Evolutionary conservation across 2,113 vertebrate genomes (phyloP), one percentile per base, ranked within the genome.

Genomic region (Haplochromis vanheusdeni): DNA sequence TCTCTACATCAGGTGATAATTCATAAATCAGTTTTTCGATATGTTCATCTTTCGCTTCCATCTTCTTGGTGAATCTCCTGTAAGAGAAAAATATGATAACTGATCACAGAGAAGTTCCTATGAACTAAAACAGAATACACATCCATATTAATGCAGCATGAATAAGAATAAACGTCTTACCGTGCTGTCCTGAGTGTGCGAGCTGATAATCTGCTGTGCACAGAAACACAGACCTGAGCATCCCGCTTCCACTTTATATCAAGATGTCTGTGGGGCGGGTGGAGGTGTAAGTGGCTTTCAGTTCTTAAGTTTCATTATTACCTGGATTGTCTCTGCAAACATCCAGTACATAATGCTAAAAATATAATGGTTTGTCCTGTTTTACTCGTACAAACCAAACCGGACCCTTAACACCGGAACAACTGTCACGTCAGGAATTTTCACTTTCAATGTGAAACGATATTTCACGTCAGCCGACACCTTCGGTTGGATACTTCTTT

Each of bases 1-100:
- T 12, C n/a, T 54, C 52, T 54, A 54, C 52, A 54, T 54, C 52
- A 54, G n/a, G 52, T 54, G 52, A 54, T 54, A 54, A 54, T 54
- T 21, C n/a, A 54, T 12, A 10, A 54, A 54, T 54, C 52, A 54
- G n/a, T 54, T 54, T 6, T 23, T 54, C 2, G 52, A 54, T 1
- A 12, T 12, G 1, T 12, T 54, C 5, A 54, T 54, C 10, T 6
- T 4, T 6, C 11, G 6, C 52, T 54, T 6, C 52, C 52, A 54
- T 54, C 52, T 54, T 54, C n/a, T 54, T 54, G 52, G 0, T 54
- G 52, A 54, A 54, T 54, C 52, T 54, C 52, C 52, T 54, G n/a
- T 54, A 23, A 54, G 52, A 54, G 52, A 54, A 23, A 54, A 23
- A 23, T 23, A 54, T 54, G n/a, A 54, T 54, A 54, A 23, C n/a